phyloP scores from a whole-genome alignment of 2,113 vertebrate species.

The Tautogolabrus adspersus region DNA sequence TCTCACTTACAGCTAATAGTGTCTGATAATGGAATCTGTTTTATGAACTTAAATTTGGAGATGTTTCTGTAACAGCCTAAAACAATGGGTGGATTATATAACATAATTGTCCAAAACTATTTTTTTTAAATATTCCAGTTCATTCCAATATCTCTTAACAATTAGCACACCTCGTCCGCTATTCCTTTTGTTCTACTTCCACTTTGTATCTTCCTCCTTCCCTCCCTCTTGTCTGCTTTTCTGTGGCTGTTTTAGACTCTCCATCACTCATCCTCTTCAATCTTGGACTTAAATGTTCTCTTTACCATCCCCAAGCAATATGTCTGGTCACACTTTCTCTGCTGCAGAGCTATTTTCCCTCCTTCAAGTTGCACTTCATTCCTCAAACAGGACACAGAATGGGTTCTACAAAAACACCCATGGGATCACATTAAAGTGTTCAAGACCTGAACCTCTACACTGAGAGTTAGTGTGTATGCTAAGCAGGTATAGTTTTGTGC shows the following conservation, averaged over 20 bases:
- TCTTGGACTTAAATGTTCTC: not conserved
- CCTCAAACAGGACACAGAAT: not conserved
- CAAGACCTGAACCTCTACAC: not conserved
- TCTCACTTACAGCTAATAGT: not conserved
- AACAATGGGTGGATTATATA: no score
- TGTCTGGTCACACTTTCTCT: not conserved
- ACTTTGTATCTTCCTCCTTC: no score
- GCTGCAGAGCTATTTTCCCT: not conserved
- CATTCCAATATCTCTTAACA: no score
- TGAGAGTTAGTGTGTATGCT: not conserved
- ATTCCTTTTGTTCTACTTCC: not conserved
- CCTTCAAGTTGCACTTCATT: not conserved
- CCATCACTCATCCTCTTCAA: constrained; percentile 24
- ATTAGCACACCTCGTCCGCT: not conserved
- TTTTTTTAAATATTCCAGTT: no score
- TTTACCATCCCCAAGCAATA: no score
- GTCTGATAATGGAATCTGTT: constrained; percentile 9
- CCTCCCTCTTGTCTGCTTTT: not conserved
- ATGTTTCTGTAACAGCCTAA: not conserved
- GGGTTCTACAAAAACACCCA: no score
- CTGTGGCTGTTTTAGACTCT: not conserved
- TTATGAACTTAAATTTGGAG: not conserved
- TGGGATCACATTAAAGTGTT: not conserved
- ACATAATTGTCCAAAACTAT: no score
- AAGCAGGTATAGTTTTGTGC: not conserved